These are phyloP conservation scores for Athalia circularis DNA, from an alignment of 2,888 invertebrate species.

Conservation along the genomic window DNA sequence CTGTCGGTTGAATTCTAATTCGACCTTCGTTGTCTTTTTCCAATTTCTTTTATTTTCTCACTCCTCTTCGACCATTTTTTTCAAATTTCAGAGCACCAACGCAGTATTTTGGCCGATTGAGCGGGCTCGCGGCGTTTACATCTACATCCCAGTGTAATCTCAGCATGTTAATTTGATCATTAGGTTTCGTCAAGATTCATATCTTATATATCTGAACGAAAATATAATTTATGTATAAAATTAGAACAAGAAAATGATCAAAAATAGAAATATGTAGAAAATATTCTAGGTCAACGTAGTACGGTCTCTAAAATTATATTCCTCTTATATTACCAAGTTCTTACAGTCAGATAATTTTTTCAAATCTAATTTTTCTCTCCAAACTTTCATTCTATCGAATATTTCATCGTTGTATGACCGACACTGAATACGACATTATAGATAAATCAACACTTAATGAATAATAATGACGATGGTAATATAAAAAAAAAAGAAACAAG, in stretches of 20 bases:
- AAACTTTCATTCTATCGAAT: too few relatives aligned
- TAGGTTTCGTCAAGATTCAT: constrained; percentile 32
- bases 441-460: constrained; percentile 17
- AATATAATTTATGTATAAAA: constrained; percentile 8
- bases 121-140: constrained; percentile 70
- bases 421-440: too few relatives aligned
- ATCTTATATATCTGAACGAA: not conserved
- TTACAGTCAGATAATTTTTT: too few relatives aligned
- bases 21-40: constrained; percentile 5
- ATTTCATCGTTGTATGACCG: too few relatives aligned
- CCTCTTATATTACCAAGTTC: too few relatives aligned
- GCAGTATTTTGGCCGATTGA: constrained; percentile 72
- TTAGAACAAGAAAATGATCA: not conserved
- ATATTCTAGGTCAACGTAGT: too few relatives aligned
- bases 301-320: too few relatives aligned
- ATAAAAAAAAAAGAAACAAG: constrained; percentile 4
- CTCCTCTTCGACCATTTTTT: not conserved
- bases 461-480: not conserved
- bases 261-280: too few relatives aligned
- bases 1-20: constrained; percentile 11
- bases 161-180: constrained; percentile 38
- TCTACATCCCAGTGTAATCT: constrained; percentile 58
- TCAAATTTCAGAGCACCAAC: constrained; percentile 62
- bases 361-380: too few relatives aligned
- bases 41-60: not conserved